phyloP scores from a whole-genome alignment of 2,888 invertebrate species.

The Scaptodrosophila latifasciaeformis region DNA sequence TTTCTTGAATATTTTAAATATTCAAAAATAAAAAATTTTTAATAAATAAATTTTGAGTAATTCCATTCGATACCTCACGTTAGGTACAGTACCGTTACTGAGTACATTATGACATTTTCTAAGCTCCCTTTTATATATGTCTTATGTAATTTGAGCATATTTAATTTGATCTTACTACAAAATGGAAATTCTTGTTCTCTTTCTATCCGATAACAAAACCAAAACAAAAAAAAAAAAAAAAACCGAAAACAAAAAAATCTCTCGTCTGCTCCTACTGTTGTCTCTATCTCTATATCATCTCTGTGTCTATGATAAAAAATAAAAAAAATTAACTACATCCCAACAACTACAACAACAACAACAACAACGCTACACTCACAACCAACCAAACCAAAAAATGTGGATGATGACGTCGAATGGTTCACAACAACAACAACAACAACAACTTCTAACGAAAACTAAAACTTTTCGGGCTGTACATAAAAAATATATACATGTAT shows the following conservation, averaged over 20 bases:
- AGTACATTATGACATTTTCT: too few species aligned
- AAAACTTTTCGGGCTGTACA: conserved; percentile 52
- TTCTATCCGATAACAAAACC: too few species aligned
- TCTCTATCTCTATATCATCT: conserved; percentile 37
- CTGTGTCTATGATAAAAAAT: conserved; percentile 53
- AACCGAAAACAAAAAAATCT: conserved; percentile 9
- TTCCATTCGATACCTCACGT: too few species aligned
- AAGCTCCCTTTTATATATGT: too few species aligned
- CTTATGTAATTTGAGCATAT: too few species aligned
- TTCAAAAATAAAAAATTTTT: conserved; percentile 62
- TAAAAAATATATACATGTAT: conserved; percentile 12
- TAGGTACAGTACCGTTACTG: too few species aligned
- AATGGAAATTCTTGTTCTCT: too few species aligned
- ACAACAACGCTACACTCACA: conserved; percentile 33
- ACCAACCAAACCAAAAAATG: conserved; percentile 34
- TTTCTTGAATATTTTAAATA: conserved; percentile 29
- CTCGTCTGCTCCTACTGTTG: conserved; percentile 4
- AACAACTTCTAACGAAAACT: not conserved
- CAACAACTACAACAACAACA: conserved; percentile 33
- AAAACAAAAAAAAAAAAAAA: conserved; percentile 25
- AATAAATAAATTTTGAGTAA: too few species aligned
- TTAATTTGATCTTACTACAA: too few species aligned
- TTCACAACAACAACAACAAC: conserved; percentile 36
- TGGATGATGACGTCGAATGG: conserved; percentile 63
- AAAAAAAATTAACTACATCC: conserved; percentile 30